A percentile compares a stretch with the other conserved stretches of the same genome.
phyloP scores from a whole-genome alignment of 2,888 invertebrate species.

The Lumbricus terrestris region DNA sequence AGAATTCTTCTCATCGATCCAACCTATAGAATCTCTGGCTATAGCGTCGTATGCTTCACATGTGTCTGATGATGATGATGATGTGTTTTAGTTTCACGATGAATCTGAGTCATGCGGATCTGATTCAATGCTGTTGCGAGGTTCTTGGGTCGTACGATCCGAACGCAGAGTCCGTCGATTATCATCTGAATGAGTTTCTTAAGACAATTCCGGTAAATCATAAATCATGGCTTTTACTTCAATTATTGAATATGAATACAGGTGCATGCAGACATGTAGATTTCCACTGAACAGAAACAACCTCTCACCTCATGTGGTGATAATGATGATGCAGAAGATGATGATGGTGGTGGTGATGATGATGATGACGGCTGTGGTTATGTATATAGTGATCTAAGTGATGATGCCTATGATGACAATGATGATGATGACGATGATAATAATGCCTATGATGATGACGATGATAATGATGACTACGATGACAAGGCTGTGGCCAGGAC shows the following conservation, averaged over 20 bases:
- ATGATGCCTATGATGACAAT: background rate
- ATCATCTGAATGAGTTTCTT: conserved; percentile 48
- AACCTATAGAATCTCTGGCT: background rate
- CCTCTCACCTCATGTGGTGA: too few relatives aligned
- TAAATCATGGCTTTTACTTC: background rate
- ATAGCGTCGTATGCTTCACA: background rate
- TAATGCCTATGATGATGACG: background rate
- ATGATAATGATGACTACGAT: background rate
- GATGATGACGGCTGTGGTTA: background rate
- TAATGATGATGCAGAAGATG: too few relatives aligned
- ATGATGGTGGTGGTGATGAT: background rate
- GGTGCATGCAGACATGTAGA: too few relatives aligned
- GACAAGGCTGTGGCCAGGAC: too few relatives aligned
- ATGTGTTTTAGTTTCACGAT: background rate
- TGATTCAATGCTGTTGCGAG: conserved; percentile 46
- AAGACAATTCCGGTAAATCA: background rate
- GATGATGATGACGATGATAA: background rate
- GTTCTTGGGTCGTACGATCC: conserved; percentile 48
- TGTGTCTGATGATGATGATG: background rate
- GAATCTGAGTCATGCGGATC: conserved; percentile 42
- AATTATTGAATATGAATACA: too few relatives aligned
- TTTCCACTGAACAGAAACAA: too few relatives aligned
- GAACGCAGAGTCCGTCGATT: conserved; percentile 48
- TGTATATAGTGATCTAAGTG: too few relatives aligned
- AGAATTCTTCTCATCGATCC: too few relatives aligned